Conservation (phyloP, 2,113 vertebrate genomes). For the Channa argus region DNA sequence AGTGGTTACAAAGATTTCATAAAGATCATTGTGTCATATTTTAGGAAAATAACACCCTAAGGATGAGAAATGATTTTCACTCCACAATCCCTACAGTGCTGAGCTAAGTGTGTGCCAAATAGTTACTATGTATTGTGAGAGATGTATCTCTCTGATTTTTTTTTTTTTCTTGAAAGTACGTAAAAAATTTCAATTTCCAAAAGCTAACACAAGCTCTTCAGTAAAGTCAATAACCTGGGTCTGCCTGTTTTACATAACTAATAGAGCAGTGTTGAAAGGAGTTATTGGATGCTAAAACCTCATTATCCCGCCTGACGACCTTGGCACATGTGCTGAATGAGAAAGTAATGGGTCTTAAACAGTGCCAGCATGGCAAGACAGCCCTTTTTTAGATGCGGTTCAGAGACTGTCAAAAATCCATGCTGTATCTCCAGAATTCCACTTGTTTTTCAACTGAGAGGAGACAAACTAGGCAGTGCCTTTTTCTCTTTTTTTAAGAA, state of each 20-base stretch:
- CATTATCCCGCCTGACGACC: constrained; percentile 75
- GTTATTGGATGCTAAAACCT: constrained; percentile 72
- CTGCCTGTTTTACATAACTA: constrained; percentile 73
- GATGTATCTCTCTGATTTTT: too few relatives aligned
- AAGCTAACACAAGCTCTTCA: constrained; percentile 56
- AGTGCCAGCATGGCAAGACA: constrained; percentile 34
- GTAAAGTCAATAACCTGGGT: constrained; percentile 66
- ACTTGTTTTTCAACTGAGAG: constrained; percentile 32
- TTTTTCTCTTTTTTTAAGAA: constrained; percentile 19
- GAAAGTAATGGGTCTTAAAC: constrained; percentile 60
- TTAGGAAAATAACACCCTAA: too few relatives aligned
- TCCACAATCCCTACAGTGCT: too few relatives aligned
- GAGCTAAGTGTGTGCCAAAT: too few relatives aligned
- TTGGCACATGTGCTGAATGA: constrained; percentile 76
- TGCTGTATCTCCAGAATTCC: background rate
- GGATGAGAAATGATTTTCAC: too few relatives aligned
- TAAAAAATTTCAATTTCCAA: constrained; percentile 65
- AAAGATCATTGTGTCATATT: too few relatives aligned
- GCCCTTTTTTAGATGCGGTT: constrained; percentile 48
- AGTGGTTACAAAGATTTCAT: too few relatives aligned
- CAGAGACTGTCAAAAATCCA: constrained; percentile 43
- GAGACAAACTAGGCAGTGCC: background rate
- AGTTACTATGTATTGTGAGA: too few relatives aligned
- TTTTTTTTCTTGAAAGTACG: constrained; percentile 15
- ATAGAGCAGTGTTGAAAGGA: constrained; percentile 67